A percentile compares a stretch with the other conserved stretches of the same genome.
Conservation (phyloP, 2,113 vertebrate genomes). For the Asarcornis scutulata region DNA sequence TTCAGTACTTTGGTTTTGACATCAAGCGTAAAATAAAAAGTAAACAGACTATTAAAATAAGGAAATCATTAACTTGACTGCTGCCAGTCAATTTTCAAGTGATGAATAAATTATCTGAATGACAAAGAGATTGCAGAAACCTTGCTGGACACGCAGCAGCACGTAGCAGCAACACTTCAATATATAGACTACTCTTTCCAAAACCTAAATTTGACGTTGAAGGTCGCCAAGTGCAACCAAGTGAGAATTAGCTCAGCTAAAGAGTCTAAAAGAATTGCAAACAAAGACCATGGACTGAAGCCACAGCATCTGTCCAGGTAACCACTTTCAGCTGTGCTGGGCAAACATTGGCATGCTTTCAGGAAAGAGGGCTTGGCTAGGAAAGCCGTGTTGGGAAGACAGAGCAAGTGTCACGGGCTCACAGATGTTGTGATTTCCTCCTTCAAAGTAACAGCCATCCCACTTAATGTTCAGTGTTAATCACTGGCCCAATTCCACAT, state of each 20-base stretch:
- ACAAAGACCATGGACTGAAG: not conserved
- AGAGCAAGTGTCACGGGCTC: rapidly evolving
- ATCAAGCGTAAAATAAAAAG: not conserved
- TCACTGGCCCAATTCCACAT: rapidly evolving
- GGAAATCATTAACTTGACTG: not conserved
- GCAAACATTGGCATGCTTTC: not conserved
- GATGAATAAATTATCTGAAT: not conserved
- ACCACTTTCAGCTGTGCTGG: not conserved
- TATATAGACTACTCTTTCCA: rapidly evolving
- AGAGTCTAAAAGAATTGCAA: not conserved
- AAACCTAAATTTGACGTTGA: not conserved
- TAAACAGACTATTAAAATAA: not conserved
- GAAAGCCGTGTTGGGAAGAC: not conserved
- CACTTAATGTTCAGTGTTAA: not conserved
- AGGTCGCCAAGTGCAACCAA: not conserved
- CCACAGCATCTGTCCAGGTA: not conserved
- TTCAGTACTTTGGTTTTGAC: not conserved
- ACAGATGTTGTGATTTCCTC: not conserved
- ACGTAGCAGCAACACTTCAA: not conserved
- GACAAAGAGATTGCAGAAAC: not conserved
- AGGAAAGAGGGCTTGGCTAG: not conserved
- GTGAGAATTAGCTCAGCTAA: not conserved
- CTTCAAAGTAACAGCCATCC: not conserved
- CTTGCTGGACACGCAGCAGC: not conserved
- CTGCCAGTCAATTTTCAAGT: not conserved